Evolutionary conservation across 2,888 invertebrate species (phyloP), one percentile per base, ranked within the genome.

Genomic region (Invenusta paracnida): DNA sequence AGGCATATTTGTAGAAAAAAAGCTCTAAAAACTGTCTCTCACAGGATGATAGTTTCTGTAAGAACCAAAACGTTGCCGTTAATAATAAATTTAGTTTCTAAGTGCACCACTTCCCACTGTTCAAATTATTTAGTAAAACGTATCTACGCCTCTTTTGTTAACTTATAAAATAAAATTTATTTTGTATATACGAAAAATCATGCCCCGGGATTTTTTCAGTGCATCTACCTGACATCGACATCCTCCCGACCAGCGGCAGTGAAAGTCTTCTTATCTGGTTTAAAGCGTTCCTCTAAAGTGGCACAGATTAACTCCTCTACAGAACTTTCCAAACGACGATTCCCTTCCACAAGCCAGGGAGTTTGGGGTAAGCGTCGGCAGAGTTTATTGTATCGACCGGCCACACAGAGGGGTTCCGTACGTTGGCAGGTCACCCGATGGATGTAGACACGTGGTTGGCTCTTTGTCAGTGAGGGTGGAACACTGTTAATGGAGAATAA

Each of bases 171-270:
- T n/a, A n/a, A n/a, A n/a, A n/a, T n/a, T n/a, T n/a, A n/a, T n/a
- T n/a, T n/a, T n/a, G n/a, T n/a, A n/a, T n/a, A n/a, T n/a, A n/a
- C n/a, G n/a, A n/a, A n/a, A n/a, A n/a, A n/a, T n/a, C n/a, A n/a
- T n/a, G n/a, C n/a, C n/a, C n/a, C n/a, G n/a, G n/a, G n/a, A n/a
- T n/a, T n/a, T n/a, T n/a, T n/a, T n/a, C n/a, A n/a, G n/a, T n/a
- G 2, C 29, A n/a, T 29, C 28, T n/a, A 82, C 86, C 97, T 93
- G 0, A 98, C 98, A 92, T 99, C 99, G 0, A 97, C 96, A 92
- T 99, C 99, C 92, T 99, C 98, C 67, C 99, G 93, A 0, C 98
- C 98, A 85, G 97, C 96, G 0, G 97, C 94, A 88, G 95, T 94
- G 92, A 98, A 96, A 90, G 95, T 95, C 17, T n/a, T 84, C 73